Percentiles rank a stretch among this genome's conserved stretches.
Conservation (phyloP, 1,140 invertebrate species). For the Aphelenchoides avenae region DNA sequence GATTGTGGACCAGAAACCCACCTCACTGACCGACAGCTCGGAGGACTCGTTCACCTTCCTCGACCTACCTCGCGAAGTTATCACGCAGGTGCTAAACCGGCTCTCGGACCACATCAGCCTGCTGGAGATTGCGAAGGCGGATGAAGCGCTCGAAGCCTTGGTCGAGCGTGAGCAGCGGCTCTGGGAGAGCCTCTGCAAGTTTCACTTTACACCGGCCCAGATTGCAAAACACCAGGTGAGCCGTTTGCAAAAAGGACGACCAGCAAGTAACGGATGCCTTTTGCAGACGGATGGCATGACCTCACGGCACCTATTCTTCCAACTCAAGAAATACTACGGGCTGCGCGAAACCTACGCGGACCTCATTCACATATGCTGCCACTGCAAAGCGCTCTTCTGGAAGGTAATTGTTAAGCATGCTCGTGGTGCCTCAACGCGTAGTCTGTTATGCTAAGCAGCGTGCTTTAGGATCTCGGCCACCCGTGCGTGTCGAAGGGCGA, state of each 20-base stretch:
- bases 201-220: slow-evolving; percentile 84
- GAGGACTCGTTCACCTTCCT: slow-evolving; percentile 76
- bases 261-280: slow-evolving; percentile 7
- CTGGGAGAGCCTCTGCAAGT: slow-evolving; percentile 80
- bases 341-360: slow-evolving; percentile 89
- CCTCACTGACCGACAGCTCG: slow-evolving; percentile 67
- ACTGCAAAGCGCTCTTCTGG: slow-evolving; percentile 95
- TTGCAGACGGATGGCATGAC: slow-evolving; percentile 28
- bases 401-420: slow-evolving; percentile 63
- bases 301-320: slow-evolving; percentile 53
- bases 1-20: slow-evolving; percentile 59
- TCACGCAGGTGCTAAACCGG: slow-evolving; percentile 80
- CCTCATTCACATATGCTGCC: slow-evolving; percentile 83
- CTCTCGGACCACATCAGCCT: slow-evolving; percentile 86
- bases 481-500: slow-evolving; percentile 50
- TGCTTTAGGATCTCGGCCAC: slow-evolving; percentile 51
- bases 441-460: neutral
- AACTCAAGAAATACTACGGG: slow-evolving; percentile 72
- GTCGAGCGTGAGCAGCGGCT: slow-evolving; percentile 76
- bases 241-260: slow-evolving; percentile 40
- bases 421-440: neutral
- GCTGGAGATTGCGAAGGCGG: slow-evolving; percentile 70
- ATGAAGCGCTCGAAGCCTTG: slow-evolving; percentile 71
- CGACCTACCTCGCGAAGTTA: slow-evolving; percentile 85
- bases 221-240: slow-evolving; percentile 64